Evolutionary conservation across 2,888 invertebrate species (phyloP).

Genomic region (Leptopterna dolabrata): DNA sequence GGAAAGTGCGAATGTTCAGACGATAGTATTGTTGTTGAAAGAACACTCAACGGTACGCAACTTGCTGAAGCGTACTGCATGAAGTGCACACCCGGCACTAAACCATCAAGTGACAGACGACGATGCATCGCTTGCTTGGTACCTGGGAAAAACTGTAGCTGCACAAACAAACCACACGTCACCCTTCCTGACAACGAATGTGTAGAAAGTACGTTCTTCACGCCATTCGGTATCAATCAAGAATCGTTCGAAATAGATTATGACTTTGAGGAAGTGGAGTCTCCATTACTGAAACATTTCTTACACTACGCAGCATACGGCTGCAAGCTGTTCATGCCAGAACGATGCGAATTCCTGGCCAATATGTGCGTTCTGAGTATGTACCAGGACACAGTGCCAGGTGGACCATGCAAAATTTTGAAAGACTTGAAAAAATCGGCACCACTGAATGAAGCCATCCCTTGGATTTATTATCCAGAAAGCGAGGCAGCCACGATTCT

Average conservation of each 20-base stretch:
- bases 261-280: slow-evolving; percentile 19
- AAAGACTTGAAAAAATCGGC: slow-evolving; percentile 64
- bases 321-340: slow-evolving; percentile 29
- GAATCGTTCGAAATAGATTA: slow-evolving; percentile 55
- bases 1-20: slow-evolving; percentile 27
- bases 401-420: slow-evolving; percentile 68
- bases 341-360: slow-evolving; percentile 72
- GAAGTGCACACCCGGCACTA: slow-evolving; percentile 49
- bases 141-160: slow-evolving; percentile 53
- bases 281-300: slow-evolving; percentile 46
- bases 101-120: slow-evolving; percentile 37
- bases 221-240: slow-evolving; percentile 42
- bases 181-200: slow-evolving; percentile 53
- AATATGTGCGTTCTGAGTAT: slow-evolving; percentile 76
- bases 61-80: slow-evolving; percentile 37
- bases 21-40: slow-evolving; percentile 52
- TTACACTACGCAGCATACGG: slow-evolving; percentile 43
- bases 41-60: slow-evolving; percentile 48
- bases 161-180: slow-evolving; percentile 22
- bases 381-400: slow-evolving; percentile 69
- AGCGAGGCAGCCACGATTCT: slow-evolving; percentile 68
- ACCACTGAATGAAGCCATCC: slow-evolving; percentile 39
- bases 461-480: slow-evolving; percentile 69
- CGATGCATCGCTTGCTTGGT: slow-evolving; percentile 49
- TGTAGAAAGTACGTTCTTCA: slow-evolving; percentile 28